Conservation (phyloP, 2,113 vertebrate species). For the Gallinago media region DNA sequence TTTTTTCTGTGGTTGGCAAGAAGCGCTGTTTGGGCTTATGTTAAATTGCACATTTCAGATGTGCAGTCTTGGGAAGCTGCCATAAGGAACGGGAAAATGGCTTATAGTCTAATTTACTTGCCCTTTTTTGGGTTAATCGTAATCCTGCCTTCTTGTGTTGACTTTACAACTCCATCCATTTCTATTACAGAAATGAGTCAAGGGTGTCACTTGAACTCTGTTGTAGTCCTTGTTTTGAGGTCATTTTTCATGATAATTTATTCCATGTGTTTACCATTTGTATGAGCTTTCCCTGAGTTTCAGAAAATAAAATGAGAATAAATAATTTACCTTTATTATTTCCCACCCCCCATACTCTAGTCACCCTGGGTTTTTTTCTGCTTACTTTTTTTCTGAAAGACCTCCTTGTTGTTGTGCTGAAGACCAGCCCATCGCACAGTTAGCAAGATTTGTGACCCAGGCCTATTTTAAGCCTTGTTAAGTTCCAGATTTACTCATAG, state of each 20-base stretch:
- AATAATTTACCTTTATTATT: slow-evolving; percentile 38
- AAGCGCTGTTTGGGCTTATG: not conserved
- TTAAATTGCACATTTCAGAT: slow-evolving; percentile 44
- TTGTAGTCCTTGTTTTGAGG: slow-evolving; percentile 57
- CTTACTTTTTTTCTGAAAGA: slow-evolving; percentile 3
- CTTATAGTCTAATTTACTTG: slow-evolving; percentile 36
- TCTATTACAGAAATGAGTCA: slow-evolving; percentile 35
- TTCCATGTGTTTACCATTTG: slow-evolving; percentile 56
- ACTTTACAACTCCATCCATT: slow-evolving; percentile 54
- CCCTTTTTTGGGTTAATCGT: slow-evolving; percentile 57
- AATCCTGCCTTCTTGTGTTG: slow-evolving; percentile 49
- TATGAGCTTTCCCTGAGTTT: not conserved
- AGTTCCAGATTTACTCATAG: slow-evolving; percentile 64
- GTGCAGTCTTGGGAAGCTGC: slow-evolving; percentile 38
- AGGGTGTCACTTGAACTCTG: slow-evolving; percentile 47
- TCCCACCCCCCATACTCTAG: not conserved
- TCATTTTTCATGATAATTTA: slow-evolving; percentile 60
- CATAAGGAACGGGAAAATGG: slow-evolving; percentile 22
- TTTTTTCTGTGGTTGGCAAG: slow-evolving; percentile 32
- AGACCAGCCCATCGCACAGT: not conserved
- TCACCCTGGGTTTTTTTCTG: not conserved
- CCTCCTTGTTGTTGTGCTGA: not conserved
- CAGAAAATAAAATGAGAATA: slow-evolving; percentile 13
- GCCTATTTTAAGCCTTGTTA: slow-evolving; percentile 62
- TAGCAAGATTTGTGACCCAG: slow-evolving; percentile 48